Evolutionary conservation across 2,797 vertebrate genomes (phyloP).

Genomic region (Enteromius afrohamiltoni): DNA sequence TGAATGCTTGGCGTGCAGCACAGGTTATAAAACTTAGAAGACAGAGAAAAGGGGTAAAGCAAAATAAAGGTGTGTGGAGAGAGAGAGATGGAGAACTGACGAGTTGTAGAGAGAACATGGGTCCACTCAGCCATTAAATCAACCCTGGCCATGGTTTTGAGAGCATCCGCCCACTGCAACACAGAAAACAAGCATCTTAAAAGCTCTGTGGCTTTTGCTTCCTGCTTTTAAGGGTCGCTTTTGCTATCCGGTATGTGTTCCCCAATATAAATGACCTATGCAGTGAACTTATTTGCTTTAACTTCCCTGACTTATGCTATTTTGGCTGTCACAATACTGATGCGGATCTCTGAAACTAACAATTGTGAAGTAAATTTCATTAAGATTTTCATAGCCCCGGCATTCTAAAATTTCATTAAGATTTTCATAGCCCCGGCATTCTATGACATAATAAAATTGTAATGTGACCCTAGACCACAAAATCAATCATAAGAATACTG

Average conservation of each 20-base stretch:
- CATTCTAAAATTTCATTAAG: neutral
- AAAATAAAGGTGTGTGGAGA: neutral
- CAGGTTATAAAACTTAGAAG: slow-evolving; percentile 23
- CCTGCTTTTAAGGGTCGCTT: slow-evolving; percentile 50
- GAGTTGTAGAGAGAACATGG: slow-evolving; percentile 18
- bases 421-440: neutral
- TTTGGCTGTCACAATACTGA: neutral
- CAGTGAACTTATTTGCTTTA: slow-evolving; percentile 50
- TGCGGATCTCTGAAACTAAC: slow-evolving; percentile 43
- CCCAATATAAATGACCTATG: slow-evolving; percentile 51
- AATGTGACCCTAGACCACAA: neutral
- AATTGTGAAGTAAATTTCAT: neutral
- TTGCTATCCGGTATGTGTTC: slow-evolving; percentile 40
- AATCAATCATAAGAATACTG: no score
- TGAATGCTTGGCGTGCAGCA: slow-evolving; percentile 32
- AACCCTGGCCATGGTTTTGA: slow-evolving; percentile 49
- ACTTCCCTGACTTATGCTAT: neutral
- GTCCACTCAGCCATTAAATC: slow-evolving; percentile 50
- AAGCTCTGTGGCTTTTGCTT: slow-evolving; percentile 58
- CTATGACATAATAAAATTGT: neutral
- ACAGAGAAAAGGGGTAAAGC: slow-evolving; percentile 25
- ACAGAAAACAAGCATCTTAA: slow-evolving; percentile 56
- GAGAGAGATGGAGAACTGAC: neutral
- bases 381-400: neutral
- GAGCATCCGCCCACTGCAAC: slow-evolving; percentile 25